Evolutionary conservation across 2,888 invertebrate species (phyloP), one percentile per base, ranked within the genome.

Genomic region (Leptogaster cylindrica): DNA sequence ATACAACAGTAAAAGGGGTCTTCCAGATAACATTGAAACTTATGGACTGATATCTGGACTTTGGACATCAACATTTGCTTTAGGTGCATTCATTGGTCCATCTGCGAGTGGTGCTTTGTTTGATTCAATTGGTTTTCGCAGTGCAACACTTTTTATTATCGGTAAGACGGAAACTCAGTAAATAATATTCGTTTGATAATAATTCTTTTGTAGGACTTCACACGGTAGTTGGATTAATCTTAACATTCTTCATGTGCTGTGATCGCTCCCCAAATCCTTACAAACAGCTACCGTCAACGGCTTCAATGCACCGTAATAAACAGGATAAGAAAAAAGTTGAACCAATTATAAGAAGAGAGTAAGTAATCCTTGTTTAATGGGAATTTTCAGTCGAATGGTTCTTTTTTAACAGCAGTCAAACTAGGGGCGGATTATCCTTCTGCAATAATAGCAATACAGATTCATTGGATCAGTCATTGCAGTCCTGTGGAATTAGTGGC

Each of bases 11-110:
- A 83, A 84, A 0, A 84, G 87, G 72, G 92, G 92, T 1, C 88
- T 93, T 72, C 89, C 92, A 0, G 92, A 95, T 78, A 90, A 89
- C 70, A 84, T 95, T 71, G 91, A 93, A 76, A 95, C 95, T 0
- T 95, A 93, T 76, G 95, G 95, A 0, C 82, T 95, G 33, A 90
- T 95, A 6, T 93, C 95, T 0, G 95, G 94, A 0, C 84, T 95
- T 74, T 95, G 94, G 90, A 94, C 95, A 1, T 93, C 93, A 1
- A 88, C 91, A 0, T 94, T 95, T 75, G 93, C 95, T 0, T 82
- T 95, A 7, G 95, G 95, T 0, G 92, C 92, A 1, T 92, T 92
- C 78, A 87, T 92, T 55, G 93, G 93, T 0, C 92, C 92, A 1
- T 90, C 90, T 0, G 82, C 90, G 1, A 87, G 87, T 71, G 92